Conservation (phyloP, 2,113 vertebrate species). For the Mesitornis unicolor region DNA sequence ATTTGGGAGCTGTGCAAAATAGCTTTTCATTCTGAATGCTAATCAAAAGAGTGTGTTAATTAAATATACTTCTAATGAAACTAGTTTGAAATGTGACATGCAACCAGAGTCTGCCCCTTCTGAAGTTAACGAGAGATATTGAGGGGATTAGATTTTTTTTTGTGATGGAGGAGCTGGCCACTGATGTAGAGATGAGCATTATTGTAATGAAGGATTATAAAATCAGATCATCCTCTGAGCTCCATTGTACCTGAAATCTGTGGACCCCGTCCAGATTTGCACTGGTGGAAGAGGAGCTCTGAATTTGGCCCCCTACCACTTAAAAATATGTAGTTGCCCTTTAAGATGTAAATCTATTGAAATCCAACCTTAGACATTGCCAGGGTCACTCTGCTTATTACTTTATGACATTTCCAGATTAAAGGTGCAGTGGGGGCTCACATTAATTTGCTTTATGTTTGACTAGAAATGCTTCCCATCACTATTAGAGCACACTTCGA, state of each 20-base stretch:
- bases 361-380: conserved; percentile 64
- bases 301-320: conserved; percentile 8
- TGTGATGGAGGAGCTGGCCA: neutral
- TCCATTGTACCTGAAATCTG: neutral
- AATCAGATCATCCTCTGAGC: neutral
- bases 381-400: conserved; percentile 77
- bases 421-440: conserved; percentile 77
- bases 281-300: neutral
- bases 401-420: conserved; percentile 83
- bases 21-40: conserved; percentile 19
- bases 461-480: conserved; percentile 81
- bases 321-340: conserved; percentile 55
- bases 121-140: conserved; percentile 6
- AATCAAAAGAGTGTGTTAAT: conserved; percentile 22
- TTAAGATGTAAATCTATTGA: conserved; percentile 82
- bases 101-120: neutral
- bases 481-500: conserved; percentile 72
- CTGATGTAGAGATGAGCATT: neutral
- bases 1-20: conserved; percentile 17
- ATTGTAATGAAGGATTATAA: neutral
- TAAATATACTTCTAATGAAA: conserved; percentile 31
- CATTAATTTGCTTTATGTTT: conserved; percentile 89
- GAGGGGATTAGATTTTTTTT: neutral
- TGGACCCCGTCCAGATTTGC: neutral
- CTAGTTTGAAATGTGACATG: neutral